phyloP scores from a whole-genome alignment of 2,797 vertebrate species.

The Numenius phaeopus region DNA sequence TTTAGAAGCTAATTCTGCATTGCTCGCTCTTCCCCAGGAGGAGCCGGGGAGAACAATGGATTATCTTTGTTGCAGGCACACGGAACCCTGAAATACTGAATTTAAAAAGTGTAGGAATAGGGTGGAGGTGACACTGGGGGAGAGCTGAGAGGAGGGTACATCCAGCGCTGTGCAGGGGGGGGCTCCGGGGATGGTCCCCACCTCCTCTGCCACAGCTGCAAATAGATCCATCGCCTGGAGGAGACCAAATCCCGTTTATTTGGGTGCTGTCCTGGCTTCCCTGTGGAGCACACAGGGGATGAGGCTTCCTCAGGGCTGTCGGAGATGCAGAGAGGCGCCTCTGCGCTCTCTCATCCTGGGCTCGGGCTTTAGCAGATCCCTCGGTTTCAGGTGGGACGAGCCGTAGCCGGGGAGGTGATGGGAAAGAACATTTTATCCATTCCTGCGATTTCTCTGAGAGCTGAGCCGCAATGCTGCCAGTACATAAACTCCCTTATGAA shows the following conservation, averaged over 20 bases:
- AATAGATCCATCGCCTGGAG: not conserved
- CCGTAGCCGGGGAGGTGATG: not conserved
- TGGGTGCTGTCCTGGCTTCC: not conserved
- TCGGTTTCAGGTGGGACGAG: not conserved
- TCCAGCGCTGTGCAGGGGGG: rapidly evolving
- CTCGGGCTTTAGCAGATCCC: not conserved
- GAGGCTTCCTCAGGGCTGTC: not conserved
- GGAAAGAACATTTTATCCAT: not conserved
- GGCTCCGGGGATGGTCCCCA: rapidly evolving
- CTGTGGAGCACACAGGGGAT: not conserved
- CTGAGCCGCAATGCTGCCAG: not conserved
- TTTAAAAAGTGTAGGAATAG: not conserved
- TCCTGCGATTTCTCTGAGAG: not conserved
- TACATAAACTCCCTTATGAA: not conserved
- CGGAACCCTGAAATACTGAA: not conserved
- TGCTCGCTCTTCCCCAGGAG: not conserved
- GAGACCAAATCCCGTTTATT: rapidly evolving
- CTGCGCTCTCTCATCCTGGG: not conserved
- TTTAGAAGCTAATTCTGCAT: not conserved
- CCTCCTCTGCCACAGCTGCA: not conserved
- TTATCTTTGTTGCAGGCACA: not conserved
- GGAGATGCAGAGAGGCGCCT: not conserved
- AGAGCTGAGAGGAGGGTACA: not conserved
- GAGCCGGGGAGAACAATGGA: not conserved
- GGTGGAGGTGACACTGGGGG: not conserved